Conservation (phyloP, 2,797 vertebrate genomes). For the Fistularia tabacaria region DNA sequence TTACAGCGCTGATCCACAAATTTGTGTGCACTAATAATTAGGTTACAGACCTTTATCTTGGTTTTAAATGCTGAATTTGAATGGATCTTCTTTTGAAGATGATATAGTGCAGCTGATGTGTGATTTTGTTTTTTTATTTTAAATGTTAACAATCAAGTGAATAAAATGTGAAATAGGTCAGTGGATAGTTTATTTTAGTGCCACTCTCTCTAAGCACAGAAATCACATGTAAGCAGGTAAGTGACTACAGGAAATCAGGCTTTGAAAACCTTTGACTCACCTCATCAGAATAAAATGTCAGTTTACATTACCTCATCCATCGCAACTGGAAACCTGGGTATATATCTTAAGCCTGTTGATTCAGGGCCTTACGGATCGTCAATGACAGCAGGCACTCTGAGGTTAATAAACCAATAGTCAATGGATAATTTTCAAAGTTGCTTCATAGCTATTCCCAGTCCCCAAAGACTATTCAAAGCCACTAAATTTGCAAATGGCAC, state of each 20-base stretch:
- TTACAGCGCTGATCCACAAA: background rate
- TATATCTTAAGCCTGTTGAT: slow-evolving; percentile 28
- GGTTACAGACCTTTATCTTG: background rate
- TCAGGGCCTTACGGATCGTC: slow-evolving; percentile 15
- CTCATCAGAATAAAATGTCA: slow-evolving; percentile 6
- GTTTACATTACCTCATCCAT: slow-evolving; percentile 38
- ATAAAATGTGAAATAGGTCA: too few species aligned
- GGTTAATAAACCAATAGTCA: slow-evolving; percentile 38
- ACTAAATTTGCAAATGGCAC: slow-evolving; percentile 29
- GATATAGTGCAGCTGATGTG: too few species aligned
- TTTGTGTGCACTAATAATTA: background rate
- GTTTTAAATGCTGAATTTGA: background rate
- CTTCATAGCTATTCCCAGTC: slow-evolving; percentile 31
- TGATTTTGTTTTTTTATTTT: too few species aligned
- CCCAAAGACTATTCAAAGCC: slow-evolving; percentile 18
- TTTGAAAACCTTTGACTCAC: slow-evolving; percentile 25
- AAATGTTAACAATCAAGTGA: too few species aligned
- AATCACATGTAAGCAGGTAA: slow-evolving; percentile 9
- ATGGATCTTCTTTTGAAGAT: too few species aligned
- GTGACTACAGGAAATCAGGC: slow-evolving; percentile 2
- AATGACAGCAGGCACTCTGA: slow-evolving; percentile 23
- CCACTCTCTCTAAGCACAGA: background rate
- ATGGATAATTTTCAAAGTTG: slow-evolving; percentile 32
- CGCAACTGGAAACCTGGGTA: slow-evolving; percentile 29
- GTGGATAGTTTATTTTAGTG: background rate